These are phyloP conservation scores for Eira barbara DNA, from an alignment of 2,113 vertebrate species.

Conservation along the genomic window DNA sequence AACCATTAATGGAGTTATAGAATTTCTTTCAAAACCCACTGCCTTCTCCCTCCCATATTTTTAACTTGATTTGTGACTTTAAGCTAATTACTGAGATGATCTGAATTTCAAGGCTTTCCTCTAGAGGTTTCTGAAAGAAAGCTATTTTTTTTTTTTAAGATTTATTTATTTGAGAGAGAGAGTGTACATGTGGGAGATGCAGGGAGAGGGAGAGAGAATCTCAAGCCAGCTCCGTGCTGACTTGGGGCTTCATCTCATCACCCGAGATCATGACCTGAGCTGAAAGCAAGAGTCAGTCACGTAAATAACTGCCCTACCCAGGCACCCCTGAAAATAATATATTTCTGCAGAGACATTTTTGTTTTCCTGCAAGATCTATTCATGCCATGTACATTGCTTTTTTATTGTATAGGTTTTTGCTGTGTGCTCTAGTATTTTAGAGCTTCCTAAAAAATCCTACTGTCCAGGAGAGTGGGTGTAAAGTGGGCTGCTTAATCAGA, in stretches of 20 bases:
- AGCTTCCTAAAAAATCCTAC: background rate
- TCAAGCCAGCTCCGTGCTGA: background rate
- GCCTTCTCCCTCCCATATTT: background rate
- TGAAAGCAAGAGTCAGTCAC: background rate
- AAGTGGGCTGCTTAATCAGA: background rate
- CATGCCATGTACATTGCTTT: background rate
- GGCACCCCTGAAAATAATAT: background rate
- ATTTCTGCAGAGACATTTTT: background rate
- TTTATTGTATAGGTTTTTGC: background rate
- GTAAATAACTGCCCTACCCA: background rate
- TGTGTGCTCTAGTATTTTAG: background rate
- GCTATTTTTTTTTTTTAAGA: background rate
- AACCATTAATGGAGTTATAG: background rate
- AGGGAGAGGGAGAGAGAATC: background rate
- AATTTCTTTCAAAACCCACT: background rate
- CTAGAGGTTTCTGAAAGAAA: background rate
- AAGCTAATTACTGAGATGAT: background rate
- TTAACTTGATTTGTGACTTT: slow-evolving; percentile 3
- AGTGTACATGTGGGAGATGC: background rate
- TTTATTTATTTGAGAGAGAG: background rate
- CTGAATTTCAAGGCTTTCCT: background rate
- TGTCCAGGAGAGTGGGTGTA: background rate
- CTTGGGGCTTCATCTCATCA: background rate
- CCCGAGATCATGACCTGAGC: background rate
- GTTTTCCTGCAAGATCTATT: background rate